These are phyloP conservation scores for Strongylocentrotus purpuratus DNA, from an alignment of 35 echinoderm and acorn worm genomes.

Conservation along the genomic window DNA sequence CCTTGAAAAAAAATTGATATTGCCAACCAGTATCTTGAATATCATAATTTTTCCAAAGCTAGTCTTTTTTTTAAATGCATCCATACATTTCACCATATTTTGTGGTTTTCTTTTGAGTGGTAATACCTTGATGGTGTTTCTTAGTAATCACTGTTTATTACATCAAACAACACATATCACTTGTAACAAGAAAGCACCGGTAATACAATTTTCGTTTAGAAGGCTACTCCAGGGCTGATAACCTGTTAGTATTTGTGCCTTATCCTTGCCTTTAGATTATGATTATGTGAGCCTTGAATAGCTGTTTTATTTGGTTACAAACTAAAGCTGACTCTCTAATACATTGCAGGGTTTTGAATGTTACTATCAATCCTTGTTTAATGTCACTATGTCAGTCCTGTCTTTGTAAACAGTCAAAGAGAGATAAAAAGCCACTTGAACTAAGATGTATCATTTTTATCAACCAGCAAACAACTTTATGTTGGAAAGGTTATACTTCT, in stretches of 20 bases:
- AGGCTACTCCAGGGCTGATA: not conserved
- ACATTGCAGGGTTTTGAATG: too few species aligned
- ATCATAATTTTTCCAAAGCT: too few species aligned
- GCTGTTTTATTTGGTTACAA: too few species aligned
- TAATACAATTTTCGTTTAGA: not conserved
- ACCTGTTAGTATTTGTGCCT: not conserved
- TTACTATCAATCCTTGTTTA: not conserved
- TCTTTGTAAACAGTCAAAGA: not conserved
- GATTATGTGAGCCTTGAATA: too few species aligned
- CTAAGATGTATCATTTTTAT: not conserved
- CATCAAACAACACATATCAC: not conserved
- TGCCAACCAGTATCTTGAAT: too few species aligned
- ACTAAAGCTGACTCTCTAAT: too few species aligned
- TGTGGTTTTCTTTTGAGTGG: too few species aligned
- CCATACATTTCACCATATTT: too few species aligned
- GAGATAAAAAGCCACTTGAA: not conserved
- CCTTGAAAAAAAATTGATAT: too few species aligned
- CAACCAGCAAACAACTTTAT: not conserved
- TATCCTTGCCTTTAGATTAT: not conserved
- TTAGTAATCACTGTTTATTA: too few species aligned
- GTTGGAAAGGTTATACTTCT: not conserved
- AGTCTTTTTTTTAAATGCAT: too few species aligned
- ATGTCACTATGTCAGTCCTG: not conserved
- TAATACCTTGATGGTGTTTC: too few species aligned
- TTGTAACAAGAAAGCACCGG: not conserved